A percentile compares a stretch with the other conserved stretches of the same genome.
These are phyloP conservation scores for Drosophila nannoptera DNA, from an alignment of 1,140 invertebrate genomes.

Conservation along the genomic window DNA sequence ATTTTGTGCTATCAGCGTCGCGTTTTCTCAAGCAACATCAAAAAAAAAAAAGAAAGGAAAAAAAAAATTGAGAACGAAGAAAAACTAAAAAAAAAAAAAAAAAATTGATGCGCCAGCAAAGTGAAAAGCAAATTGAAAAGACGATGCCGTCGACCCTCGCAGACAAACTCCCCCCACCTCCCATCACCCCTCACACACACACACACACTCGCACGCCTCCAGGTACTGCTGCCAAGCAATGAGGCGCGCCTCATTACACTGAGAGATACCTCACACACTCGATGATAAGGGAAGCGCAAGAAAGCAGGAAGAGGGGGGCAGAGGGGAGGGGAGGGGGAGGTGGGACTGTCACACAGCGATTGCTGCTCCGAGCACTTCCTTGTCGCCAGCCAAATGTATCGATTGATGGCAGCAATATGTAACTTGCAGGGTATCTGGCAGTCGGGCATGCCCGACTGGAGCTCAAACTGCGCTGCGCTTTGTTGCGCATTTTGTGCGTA, in stretches of 20 bases:
- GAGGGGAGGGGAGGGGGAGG: too few relatives aligned
- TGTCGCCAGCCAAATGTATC: too few relatives aligned
- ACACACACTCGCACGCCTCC: not conserved
- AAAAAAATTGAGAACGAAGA: conserved; percentile 14
- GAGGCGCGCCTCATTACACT: conserved; percentile 41
- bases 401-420: too few relatives aligned
- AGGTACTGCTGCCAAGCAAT: not conserved
- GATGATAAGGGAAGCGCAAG: conserved; percentile 22
- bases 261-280: conserved; percentile 32
- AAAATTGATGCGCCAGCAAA: conserved; percentile 29
- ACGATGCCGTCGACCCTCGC: conserved; percentile 41
- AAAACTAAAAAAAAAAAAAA: conserved; percentile 18
- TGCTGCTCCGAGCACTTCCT: too few relatives aligned
- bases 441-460: not conserved
- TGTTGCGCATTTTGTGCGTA: conserved; percentile 46
- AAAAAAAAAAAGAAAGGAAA: conserved; percentile 18
- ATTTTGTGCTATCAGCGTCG: conserved; percentile 62
- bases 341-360: not conserved
- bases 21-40: conserved; percentile 15
- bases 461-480: conserved; percentile 1
- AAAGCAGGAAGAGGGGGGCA: not conserved
- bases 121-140: conserved; percentile 53
- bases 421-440: not conserved
- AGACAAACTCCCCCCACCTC: not conserved
- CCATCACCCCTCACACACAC: not conserved